phyloP scores from a whole-genome alignment of 2,113 vertebrate genomes.

The Mellivora capensis region DNA sequence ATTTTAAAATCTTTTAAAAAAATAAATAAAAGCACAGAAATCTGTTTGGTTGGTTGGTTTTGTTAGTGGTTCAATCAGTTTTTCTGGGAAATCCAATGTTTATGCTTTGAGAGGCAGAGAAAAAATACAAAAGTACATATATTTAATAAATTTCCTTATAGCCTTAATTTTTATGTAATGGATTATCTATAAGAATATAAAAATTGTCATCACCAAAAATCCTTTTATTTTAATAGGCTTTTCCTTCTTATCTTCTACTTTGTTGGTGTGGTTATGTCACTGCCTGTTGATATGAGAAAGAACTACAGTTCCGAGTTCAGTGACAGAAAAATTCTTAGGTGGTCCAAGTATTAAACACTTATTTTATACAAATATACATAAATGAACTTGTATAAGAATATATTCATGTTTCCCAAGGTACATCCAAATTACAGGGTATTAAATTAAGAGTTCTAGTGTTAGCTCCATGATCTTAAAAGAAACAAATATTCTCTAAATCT shows the following conservation, averaged over 20 bases:
- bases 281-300: background rate
- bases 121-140: background rate
- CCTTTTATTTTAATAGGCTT: background rate
- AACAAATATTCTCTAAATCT: background rate
- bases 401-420: background rate
- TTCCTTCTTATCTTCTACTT: background rate
- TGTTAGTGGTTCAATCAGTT: background rate
- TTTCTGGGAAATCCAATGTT: background rate
- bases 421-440: background rate
- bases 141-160: background rate
- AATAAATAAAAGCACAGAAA: background rate
- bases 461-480: background rate
- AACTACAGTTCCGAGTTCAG: background rate
- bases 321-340: background rate
- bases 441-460: background rate
- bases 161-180: background rate
- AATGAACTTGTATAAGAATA: background rate
- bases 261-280: background rate
- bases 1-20: background rate
- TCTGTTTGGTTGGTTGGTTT: background rate
- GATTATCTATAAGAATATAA: background rate
- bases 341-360: background rate
- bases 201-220: background rate
- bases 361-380: background rate
- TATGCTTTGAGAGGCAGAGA: background rate